Conservation (phyloP, 1,140 invertebrate genomes). For the Scylla paramamosain region DNA sequence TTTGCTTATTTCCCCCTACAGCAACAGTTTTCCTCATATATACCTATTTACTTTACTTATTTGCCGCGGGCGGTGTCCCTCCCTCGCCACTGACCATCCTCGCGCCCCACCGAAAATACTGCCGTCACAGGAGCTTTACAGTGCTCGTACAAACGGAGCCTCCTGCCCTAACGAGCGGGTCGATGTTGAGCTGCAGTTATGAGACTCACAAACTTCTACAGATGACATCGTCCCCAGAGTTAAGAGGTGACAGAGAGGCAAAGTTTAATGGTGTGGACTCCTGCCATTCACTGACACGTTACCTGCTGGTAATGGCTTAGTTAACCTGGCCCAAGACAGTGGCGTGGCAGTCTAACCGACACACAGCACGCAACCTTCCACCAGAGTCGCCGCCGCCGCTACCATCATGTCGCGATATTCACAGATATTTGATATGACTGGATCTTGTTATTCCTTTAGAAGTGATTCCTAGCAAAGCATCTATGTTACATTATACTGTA, state of each 20-base stretch:
- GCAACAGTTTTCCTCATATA: too few relatives aligned
- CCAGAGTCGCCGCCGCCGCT: neutral
- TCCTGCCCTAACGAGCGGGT: neutral
- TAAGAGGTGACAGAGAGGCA: slow-evolving; percentile 2
- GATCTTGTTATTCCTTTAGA: neutral
- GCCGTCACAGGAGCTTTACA: neutral
- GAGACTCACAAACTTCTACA: slow-evolving; percentile 11
- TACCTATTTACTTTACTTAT: neutral
- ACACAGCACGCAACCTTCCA: neutral
- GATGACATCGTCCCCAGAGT: slow-evolving; percentile 8
- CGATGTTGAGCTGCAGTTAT: neutral
- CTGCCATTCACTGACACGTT: neutral
- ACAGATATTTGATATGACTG: neutral
- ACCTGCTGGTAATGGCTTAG: neutral
- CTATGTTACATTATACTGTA: neutral
- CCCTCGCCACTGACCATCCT: neutral
- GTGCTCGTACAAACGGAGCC: neutral
- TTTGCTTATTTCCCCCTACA: too few relatives aligned
- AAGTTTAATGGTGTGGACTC: slow-evolving; percentile 14
- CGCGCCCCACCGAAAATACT: neutral
- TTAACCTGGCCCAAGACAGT: neutral
- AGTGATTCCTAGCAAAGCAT: neutral
- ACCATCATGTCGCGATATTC: neutral
- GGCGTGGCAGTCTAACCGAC: neutral
- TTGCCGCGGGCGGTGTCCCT: neutral